A percentile compares a stretch with the other conserved stretches of the same genome.
Conservation (phyloP, 2,888 invertebrate species). For the Cheilosia pagana region DNA sequence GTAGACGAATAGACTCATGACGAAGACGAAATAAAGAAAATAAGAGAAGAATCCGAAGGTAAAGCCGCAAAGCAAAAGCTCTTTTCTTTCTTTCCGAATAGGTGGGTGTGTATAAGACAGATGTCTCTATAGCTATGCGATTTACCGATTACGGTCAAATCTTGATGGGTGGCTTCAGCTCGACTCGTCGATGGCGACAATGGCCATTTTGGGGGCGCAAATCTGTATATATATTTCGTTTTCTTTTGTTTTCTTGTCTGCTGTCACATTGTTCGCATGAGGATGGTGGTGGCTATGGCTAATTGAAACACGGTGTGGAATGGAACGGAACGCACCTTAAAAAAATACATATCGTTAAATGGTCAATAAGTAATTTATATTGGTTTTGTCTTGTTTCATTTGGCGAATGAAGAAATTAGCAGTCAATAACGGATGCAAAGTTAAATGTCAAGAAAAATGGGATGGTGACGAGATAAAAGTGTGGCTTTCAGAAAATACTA, state of each 20-base stretch:
- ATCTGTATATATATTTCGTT: not conserved
- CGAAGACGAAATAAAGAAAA: not conserved
- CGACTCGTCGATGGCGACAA: slow-evolving; percentile 39
- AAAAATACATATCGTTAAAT: slow-evolving; percentile 30
- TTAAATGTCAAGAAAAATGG: slow-evolving; percentile 7
- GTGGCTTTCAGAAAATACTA: no score
- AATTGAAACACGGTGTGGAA: slow-evolving; percentile 29
- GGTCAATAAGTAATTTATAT: slow-evolving; percentile 57
- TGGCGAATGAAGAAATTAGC: not conserved
- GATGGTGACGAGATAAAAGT: not conserved
- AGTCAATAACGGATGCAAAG: not conserved
- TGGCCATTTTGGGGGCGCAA: slow-evolving; percentile 51
- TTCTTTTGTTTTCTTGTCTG: slow-evolving; percentile 11
- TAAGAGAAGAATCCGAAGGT: slow-evolving; percentile 12
- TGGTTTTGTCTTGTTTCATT: not conserved
- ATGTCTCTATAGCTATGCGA: slow-evolving; percentile 12
- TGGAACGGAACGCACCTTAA: slow-evolving; percentile 56
- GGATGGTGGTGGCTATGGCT: slow-evolving; percentile 23
- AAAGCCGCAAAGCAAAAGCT: slow-evolving; percentile 38
- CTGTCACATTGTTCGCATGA: slow-evolving; percentile 15
- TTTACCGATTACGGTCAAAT: slow-evolving; percentile 52
- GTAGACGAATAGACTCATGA: not conserved
- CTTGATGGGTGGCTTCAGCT: slow-evolving; percentile 30
- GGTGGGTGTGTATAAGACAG: slow-evolving; percentile 46
- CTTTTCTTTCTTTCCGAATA: slow-evolving; percentile 5